Conservation (phyloP, 2,888 invertebrate genomes). For the Drosophila bunnanda region DNA sequence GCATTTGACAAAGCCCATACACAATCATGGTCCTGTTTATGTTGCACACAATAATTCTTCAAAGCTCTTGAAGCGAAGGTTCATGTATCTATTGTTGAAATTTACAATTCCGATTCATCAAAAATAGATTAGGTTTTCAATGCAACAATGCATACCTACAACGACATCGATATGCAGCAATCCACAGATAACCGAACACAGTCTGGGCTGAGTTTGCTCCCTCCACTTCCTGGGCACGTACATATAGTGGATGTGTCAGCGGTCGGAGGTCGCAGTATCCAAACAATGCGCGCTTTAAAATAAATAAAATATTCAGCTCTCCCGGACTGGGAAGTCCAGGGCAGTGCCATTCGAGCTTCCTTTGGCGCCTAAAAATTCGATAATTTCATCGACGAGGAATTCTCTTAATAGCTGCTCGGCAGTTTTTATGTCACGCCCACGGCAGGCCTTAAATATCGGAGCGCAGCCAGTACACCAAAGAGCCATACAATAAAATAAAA, state of each 20-base stretch:
- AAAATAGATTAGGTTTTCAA: conserved; percentile 79
- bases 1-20: not conserved
- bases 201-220: not conserved
- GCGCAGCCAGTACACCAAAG: conserved; percentile 53
- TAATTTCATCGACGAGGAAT: conserved; percentile 39
- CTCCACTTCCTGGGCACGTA: conserved; percentile 16
- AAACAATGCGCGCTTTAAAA: conserved; percentile 62
- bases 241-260: conserved; percentile 13
- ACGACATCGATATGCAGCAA: conserved; percentile 22
- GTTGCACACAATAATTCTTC: conserved; percentile 48
- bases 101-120: conserved; percentile 78
- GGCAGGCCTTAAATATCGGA: conserved; percentile 30
- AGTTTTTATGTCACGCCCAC: conserved; percentile 39
- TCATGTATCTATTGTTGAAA: conserved; percentile 58
- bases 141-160: conserved; percentile 53
- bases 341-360: not conserved
- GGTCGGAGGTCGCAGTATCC: conserved; percentile 43
- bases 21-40: conserved; percentile 10
- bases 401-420: conserved; percentile 44
- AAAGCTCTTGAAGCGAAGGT: conserved; percentile 40
- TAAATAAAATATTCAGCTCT: conserved; percentile 32
- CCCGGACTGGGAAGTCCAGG: not conserved
- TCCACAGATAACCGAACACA: conserved; percentile 23
- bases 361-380: conserved; percentile 39
- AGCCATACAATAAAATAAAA: conserved; percentile 72